A percentile compares a stretch with the other conserved stretches of the same genome.
These are phyloP conservation scores for Pantherophis alleghaniensis DNA, from an alignment of 2,797 vertebrate species.

Conservation along the genomic window DNA sequence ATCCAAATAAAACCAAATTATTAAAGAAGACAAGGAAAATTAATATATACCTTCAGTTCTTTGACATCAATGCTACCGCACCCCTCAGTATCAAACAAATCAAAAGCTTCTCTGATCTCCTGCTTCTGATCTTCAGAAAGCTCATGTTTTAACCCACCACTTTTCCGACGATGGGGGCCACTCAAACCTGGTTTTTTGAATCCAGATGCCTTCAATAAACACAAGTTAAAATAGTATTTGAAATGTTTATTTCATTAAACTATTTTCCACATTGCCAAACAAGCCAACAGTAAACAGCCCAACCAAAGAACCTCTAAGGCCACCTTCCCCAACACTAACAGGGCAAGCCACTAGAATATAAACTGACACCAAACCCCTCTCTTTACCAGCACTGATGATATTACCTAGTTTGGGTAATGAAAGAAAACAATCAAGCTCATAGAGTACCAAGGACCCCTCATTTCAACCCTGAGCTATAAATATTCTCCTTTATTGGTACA, in stretches of 20 bases:
- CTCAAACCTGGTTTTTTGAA: conserved; percentile 71
- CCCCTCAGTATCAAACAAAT: conserved; percentile 90
- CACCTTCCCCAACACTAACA: neutral
- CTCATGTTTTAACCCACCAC: conserved; percentile 74
- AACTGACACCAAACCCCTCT: neutral
- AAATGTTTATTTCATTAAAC: neutral
- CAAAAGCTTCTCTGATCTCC: conserved; percentile 93
- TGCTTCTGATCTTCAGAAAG: conserved; percentile 89
- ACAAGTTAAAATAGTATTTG: conserved; percentile 6
- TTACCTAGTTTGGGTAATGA: neutral
- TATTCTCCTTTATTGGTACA: neutral
- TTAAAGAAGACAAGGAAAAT: neutral
- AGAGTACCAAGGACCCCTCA: neutral
- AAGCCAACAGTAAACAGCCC: neutral
- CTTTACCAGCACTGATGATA: neutral
- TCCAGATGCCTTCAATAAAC: conserved; percentile 78
- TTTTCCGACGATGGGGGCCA: conserved; percentile 76
- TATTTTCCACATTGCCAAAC: neutral
- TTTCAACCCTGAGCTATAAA: neutral
- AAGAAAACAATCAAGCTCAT: neutral
- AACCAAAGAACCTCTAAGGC: neutral
- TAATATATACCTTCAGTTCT: conserved; percentile 84
- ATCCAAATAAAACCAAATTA: neutral
- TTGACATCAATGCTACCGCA: conserved; percentile 90
- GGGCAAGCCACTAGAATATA: neutral